Base-by-base conservation (phyloP, 2,888 invertebrate genomes). In the Augiades crinisus region DNA sequence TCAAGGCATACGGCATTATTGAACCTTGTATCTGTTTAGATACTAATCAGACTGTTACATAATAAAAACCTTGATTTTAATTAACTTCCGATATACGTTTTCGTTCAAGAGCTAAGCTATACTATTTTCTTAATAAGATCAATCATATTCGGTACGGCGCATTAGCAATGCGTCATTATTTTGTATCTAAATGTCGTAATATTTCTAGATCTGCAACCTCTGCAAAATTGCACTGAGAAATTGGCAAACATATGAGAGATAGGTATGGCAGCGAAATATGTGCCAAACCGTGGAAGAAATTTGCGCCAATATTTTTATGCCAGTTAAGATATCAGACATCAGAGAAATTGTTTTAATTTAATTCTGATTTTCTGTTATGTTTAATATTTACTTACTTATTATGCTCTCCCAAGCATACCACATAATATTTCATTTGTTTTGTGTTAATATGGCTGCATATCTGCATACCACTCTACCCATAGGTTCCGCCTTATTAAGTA, bases 1-100 rank as follows among this genome's bases (percentile, higher is more conserved):
- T 67, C 62, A 65, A 61, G 59, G 55, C 54, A 49, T 54, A 53
- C 57, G 54, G 37, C 36, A 44, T 51, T 44, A 37, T 41, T 44
- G 43, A 47, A 37, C 44, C 19, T 36, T 31, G 24, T 14, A 34
- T 43, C 21, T 17, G 14, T 19, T 36, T 27, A 34, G 24, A 41
- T 34, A 40, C 14, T 10, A 5, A 27, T 21, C 41, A 24, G 24
- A 41, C n/a, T 49, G 10, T 30, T 10, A 36, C 36, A 34, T 34
- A 49, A 10, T 43, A 36, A 21, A 44, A 51, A 51, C 44, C 50
- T 51, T 44, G 44, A 22, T 36, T 44, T 51, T 51, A 51, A 51
- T 51, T 44, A 51, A 44, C 40, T 49, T 24, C 1, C 12, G 10
- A 12, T 16, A 12, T 21, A 41, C 13, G 12, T 33, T 2, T 1